Percentiles rank a stretch among this genome's conserved stretches.
Evolutionary conservation across 2,797 vertebrate species (phyloP).

Genomic region (Phalloptychus januarius): DNA sequence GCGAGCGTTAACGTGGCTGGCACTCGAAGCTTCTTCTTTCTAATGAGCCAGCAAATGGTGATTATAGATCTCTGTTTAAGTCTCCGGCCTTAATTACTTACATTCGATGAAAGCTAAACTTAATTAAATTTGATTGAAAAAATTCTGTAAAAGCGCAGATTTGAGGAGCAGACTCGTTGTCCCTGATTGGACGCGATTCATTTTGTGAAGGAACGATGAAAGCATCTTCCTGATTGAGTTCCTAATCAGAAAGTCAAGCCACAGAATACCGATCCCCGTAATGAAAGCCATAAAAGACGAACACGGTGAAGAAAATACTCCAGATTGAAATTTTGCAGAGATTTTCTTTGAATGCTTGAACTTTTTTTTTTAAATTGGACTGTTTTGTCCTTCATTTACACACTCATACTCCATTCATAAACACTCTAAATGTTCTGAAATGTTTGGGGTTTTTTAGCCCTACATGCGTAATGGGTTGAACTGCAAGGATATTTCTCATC

Average conservation of each 20-base stretch:
- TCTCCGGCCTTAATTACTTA: conserved; percentile 22
- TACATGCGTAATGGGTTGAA: conserved; percentile 23
- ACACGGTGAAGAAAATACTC: neutral
- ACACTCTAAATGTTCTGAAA: neutral
- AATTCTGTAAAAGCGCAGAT: conserved; percentile 23
- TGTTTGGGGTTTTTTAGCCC: no score
- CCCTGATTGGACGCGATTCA: conserved; percentile 15
- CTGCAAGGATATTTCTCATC: conserved; percentile 15
- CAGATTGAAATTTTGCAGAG: neutral
- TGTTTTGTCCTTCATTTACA: neutral
- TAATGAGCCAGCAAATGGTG: conserved; percentile 22
- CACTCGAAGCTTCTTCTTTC: conserved; percentile 11
- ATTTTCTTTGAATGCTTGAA: neutral
- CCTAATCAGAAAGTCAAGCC: neutral
- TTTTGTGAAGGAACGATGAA: conserved; percentile 13
- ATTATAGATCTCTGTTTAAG: conserved; percentile 30
- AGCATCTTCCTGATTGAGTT: conserved; percentile 9
- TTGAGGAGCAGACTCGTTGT: conserved; percentile 27
- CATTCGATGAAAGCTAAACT: conserved; percentile 23
- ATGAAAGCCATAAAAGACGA: conserved; percentile 1
- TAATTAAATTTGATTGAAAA: conserved; percentile 20
- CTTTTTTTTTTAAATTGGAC: neutral
- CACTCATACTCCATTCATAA: conserved; percentile 1
- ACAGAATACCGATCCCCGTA: neutral
- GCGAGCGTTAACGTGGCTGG: conserved; percentile 2